Conservation (phyloP, 1,140 invertebrate genomes). For the Apis cerana region DNA sequence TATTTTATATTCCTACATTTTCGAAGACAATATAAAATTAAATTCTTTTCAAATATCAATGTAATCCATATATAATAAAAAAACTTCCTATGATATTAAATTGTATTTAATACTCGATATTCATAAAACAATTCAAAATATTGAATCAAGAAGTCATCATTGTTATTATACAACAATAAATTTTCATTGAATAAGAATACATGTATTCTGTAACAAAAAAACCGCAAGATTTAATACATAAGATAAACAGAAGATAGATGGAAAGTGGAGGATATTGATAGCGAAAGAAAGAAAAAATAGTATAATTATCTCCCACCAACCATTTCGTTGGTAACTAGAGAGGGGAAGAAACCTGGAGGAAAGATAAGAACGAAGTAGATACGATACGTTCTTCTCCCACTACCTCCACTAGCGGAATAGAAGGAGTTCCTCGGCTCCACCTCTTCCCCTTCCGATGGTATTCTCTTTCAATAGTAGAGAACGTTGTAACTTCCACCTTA, state of each 20-base stretch:
- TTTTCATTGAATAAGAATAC: not conserved
- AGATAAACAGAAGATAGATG: not conserved
- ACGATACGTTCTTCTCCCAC: conserved; percentile 56
- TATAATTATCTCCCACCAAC: conserved; percentile 32
- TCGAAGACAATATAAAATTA: too few relatives aligned
- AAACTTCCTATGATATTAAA: not conserved
- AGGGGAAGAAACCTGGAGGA: conserved; percentile 21
- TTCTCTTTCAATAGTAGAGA: not conserved
- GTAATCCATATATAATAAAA: not conserved
- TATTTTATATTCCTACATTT: too few relatives aligned
- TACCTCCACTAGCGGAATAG: conserved; percentile 22
- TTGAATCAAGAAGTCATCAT: not conserved
- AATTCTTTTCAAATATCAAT: not conserved
- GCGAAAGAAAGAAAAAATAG: conserved; percentile 16
- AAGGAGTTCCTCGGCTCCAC: conserved; percentile 52
- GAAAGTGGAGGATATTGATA: not conserved
- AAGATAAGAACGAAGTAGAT: conserved; percentile 52
- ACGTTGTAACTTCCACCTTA: not conserved
- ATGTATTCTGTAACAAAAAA: not conserved
- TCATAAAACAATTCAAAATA: not conserved
- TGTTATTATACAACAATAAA: not conserved
- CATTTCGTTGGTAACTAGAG: not conserved
- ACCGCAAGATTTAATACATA: not conserved
- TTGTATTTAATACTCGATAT: not conserved
- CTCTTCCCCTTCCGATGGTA: conserved; percentile 47